A percentile compares a stretch with the other conserved stretches of the same genome.
phyloP scores from a whole-genome alignment of 2,113 vertebrate species.

The Perognathus longimembris region DNA sequence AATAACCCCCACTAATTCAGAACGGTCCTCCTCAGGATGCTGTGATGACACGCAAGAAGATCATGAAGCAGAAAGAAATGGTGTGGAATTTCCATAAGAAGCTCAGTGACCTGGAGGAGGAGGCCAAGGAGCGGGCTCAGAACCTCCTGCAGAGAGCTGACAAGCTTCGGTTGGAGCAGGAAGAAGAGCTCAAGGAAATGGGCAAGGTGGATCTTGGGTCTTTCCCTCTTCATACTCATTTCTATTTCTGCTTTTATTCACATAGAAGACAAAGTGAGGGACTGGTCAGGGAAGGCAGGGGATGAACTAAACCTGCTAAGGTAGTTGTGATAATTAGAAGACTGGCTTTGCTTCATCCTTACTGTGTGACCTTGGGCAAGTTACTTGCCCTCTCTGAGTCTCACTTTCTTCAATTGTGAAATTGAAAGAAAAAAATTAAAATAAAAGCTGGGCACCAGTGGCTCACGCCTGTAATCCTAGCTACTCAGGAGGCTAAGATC shows the following conservation, averaged over 20 bases:
- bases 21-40: conserved; percentile 77
- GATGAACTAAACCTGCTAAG: background rate
- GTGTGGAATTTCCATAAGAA: conserved; percentile 82
- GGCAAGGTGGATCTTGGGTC: conserved; percentile 85
- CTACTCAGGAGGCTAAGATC: too few relatives aligned
- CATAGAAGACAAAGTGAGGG: background rate
- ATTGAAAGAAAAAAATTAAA: background rate
- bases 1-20: background rate
- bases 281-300: background rate
- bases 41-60: conserved; percentile 85
- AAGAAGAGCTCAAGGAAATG: conserved; percentile 92
- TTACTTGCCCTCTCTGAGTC: background rate
- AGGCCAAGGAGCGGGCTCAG: conserved; percentile 86
- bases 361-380: background rate
- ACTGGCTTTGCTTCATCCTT: background rate
- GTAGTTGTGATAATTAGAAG: background rate
- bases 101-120: conserved; percentile 89
- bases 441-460: too few relatives aligned
- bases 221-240: too few relatives aligned
- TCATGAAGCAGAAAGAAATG: conserved; percentile 86
- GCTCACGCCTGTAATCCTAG: too few relatives aligned
- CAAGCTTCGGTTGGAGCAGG: conserved; percentile 90
- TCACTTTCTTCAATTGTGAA: background rate
- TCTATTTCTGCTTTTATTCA: background rate
- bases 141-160: conserved; percentile 86